phyloP scores from a whole-genome alignment of 2,888 invertebrate species.

The Yponomeuta malinellus region DNA sequence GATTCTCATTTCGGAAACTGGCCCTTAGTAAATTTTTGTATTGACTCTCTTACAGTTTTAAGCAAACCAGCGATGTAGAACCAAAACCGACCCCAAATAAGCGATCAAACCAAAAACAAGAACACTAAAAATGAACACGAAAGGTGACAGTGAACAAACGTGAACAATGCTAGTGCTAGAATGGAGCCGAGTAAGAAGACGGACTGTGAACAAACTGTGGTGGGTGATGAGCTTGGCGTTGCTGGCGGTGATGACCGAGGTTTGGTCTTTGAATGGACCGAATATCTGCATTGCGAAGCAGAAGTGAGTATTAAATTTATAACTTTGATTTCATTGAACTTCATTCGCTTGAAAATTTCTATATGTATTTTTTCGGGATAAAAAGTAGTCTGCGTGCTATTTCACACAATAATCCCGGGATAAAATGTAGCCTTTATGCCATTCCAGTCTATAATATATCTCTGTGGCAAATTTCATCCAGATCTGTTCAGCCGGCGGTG shows the following conservation, averaged over 20 bases:
- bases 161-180: constrained; percentile 1
- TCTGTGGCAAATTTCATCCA: too few species aligned
- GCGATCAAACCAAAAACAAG: constrained; percentile 5
- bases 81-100: neutral
- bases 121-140: constrained; percentile 14
- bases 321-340: too few species aligned
- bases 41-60: too few species aligned
- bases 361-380: too few species aligned
- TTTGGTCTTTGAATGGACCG: constrained; percentile 51
- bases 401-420: too few species aligned
- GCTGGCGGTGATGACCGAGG: constrained; percentile 34
- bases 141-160: constrained; percentile 2
- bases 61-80: neutral
- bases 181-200: neutral
- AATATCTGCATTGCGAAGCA: constrained; percentile 71
- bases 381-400: too few species aligned
- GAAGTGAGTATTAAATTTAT: constrained; percentile 49
- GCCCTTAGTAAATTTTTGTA: too few species aligned
- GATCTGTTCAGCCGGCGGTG: too few species aligned
- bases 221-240: constrained; percentile 32
- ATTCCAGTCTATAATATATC: too few species aligned
- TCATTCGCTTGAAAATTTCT: too few species aligned
- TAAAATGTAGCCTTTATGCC: too few species aligned
- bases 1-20: too few species aligned
- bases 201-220: constrained; percentile 33